Evolutionary conservation across 92 coral and sea anemone genomes (phyloP).

Genomic region (Virgularia gustaviana): DNA sequence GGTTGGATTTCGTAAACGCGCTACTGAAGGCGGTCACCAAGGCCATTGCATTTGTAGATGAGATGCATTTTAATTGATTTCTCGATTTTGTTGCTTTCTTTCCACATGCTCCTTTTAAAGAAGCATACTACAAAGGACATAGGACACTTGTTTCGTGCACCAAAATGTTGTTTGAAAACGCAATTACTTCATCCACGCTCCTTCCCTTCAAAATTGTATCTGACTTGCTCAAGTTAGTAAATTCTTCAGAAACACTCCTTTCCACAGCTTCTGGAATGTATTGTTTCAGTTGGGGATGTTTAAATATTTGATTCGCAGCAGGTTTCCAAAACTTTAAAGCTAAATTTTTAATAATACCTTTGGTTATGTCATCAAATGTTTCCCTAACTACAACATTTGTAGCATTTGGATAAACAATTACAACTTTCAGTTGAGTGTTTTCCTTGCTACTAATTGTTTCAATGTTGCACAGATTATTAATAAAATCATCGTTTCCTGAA

Average conservation of each 20-base stretch:
- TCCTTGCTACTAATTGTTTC: not conserved
- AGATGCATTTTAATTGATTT: not conserved
- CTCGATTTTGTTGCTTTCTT: not conserved
- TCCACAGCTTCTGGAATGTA: constrained; percentile 32
- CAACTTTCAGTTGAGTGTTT: constrained; percentile 25
- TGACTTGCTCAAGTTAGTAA: constrained; percentile 40
- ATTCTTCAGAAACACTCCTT: constrained; percentile 37
- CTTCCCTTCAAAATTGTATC: constrained; percentile 47
- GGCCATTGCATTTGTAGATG: constrained; percentile 41
- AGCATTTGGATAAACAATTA: constrained; percentile 45
- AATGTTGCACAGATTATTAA: constrained; percentile 4
- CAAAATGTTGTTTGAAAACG: constrained; percentile 46
- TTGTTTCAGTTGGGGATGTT: constrained; percentile 21
- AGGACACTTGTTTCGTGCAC: constrained; percentile 39
- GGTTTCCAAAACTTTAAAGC: constrained; percentile 53
- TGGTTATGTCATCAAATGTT: constrained; percentile 37
- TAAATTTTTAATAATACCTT: constrained; percentile 31
- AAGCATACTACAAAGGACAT: constrained; percentile 56
- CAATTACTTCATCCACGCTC: constrained; percentile 52
- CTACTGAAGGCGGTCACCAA: constrained; percentile 47
- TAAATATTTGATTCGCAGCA: constrained; percentile 48
- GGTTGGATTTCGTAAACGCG: constrained; percentile 47
- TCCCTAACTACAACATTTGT: constrained; percentile 26
- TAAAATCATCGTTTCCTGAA: not conserved
- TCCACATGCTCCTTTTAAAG: constrained; percentile 52